Conservation (phyloP, 2,797 vertebrate species). For the Gadopsis bispinosus region DNA sequence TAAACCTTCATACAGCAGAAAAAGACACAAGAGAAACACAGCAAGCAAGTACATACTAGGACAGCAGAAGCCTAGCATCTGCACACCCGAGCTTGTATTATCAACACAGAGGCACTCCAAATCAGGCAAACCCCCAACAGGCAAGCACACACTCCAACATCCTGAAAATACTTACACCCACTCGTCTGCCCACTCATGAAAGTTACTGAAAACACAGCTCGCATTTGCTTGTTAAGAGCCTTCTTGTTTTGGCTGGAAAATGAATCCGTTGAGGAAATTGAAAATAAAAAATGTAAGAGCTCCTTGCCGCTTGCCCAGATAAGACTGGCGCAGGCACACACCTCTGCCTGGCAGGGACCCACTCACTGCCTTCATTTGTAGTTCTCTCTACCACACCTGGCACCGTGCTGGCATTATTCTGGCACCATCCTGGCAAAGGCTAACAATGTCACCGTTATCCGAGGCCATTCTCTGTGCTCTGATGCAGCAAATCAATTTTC, state of each 20-base stretch:
- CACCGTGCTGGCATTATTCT: conserved; percentile 58
- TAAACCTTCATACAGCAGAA: conserved; percentile 25
- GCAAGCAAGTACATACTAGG: conserved; percentile 26
- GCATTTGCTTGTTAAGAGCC: conserved; percentile 73
- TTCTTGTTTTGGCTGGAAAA: conserved; percentile 72
- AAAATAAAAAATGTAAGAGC: conserved; percentile 71
- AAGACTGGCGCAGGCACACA: conserved; percentile 65
- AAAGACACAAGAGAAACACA: conserved; percentile 26
- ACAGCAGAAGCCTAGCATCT: conserved; percentile 36
- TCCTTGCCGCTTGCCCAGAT: conserved; percentile 64
- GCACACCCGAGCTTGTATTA: conserved; percentile 48
- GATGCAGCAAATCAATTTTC: conserved; percentile 76
- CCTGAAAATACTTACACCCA: conserved; percentile 70
- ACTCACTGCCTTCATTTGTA: conserved; percentile 64
- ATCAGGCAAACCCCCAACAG: conserved; percentile 66
- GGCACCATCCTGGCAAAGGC: conserved; percentile 65
- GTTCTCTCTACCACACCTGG: conserved; percentile 75
- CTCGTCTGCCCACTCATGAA: conserved; percentile 64
- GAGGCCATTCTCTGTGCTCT: conserved; percentile 69
- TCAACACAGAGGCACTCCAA: conserved; percentile 61
- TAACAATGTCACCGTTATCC: conserved; percentile 71
- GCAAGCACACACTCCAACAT: conserved; percentile 65
- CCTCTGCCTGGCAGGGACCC: conserved; percentile 71
- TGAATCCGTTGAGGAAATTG: conserved; percentile 66
- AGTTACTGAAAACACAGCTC: conserved; percentile 70